phyloP scores from a whole-genome alignment of 1,140 invertebrate species.

The Hycleus cichorii region DNA sequence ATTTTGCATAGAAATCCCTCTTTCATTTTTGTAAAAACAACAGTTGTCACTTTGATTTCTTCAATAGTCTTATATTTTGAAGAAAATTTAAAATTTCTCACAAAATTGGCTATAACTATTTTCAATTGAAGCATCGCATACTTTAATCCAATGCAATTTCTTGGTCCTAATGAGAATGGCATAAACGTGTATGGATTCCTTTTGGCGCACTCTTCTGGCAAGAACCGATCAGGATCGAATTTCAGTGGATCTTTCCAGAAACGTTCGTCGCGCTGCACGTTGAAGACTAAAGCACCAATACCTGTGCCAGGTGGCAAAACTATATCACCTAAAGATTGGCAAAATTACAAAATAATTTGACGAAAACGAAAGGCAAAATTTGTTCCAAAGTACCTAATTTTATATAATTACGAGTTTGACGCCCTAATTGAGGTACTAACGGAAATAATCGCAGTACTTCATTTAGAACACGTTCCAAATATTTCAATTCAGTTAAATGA shows the following conservation, averaged over 20 bases:
- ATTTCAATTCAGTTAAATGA: not conserved
- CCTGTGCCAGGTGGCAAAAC: not conserved
- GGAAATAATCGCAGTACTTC: not conserved
- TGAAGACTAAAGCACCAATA: not conserved
- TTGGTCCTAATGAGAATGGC: not conserved
- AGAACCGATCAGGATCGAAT: constrained; percentile 62
- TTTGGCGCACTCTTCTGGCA: constrained; percentile 44
- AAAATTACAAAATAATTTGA: not conserved
- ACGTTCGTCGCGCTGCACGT: constrained; percentile 43
- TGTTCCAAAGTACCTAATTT: not conserved
- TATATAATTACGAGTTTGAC: too few species aligned
- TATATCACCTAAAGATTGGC: not conserved
- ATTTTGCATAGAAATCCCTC: too few species aligned
- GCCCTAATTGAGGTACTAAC: not conserved
- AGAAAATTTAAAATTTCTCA: too few species aligned
- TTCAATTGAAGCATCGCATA: too few species aligned
- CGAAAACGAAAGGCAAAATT: not conserved
- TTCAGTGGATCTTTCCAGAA: constrained; percentile 53
- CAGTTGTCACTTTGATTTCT: too few species aligned
- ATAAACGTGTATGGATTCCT: constrained; percentile 29
- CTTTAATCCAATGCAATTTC: not conserved
- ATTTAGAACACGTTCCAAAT: not conserved
- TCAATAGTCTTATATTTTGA: too few species aligned
- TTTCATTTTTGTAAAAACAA: too few species aligned
- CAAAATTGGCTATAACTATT: too few species aligned